phyloP scores from a whole-genome alignment of 1,140 invertebrate species.

The Arctopsyche grandis region DNA sequence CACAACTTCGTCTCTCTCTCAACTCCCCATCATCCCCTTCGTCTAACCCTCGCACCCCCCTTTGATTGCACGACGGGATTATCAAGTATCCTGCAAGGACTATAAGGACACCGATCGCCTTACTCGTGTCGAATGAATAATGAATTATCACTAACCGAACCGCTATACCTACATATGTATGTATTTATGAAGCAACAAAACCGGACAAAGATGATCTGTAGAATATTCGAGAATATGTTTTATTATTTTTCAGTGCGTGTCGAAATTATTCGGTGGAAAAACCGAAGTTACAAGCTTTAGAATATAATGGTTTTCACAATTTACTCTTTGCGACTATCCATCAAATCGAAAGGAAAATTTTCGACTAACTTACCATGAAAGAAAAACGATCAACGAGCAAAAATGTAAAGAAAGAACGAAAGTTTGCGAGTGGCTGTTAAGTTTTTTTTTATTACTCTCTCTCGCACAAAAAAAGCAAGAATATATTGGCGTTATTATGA shows the following conservation, averaged over 20 bases:
- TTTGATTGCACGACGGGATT: conserved; percentile 12
- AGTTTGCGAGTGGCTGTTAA: conserved; percentile 4
- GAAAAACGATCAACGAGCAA: conserved; percentile 8
- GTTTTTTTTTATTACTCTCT: not conserved
- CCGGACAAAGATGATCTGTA: too few relatives aligned
- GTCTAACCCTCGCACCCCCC: not conserved
- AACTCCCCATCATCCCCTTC: not conserved
- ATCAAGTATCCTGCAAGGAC: conserved; percentile 11
- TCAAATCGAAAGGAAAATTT: conserved; percentile 3
- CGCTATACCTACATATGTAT: too few relatives aligned
- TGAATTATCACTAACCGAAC: not conserved
- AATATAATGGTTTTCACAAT: conserved; percentile 1
- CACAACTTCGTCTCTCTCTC: not conserved
- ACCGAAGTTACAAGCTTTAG: not conserved
- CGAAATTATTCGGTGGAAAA: not conserved
- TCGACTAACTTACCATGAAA: not conserved
- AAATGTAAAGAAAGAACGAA: conserved; percentile 5
- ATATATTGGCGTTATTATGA: not conserved
- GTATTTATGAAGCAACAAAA: too few relatives aligned
- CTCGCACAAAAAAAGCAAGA: not conserved
- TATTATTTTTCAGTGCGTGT: conserved; percentile 7
- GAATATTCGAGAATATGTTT: too few relatives aligned
- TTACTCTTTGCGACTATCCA: conserved; percentile 3
- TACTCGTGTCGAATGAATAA: conserved; percentile 3
- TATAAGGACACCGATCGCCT: not conserved